Base-by-base conservation (phyloP, 2,113 vertebrate genomes). In the Climacteris rufus region DNA sequence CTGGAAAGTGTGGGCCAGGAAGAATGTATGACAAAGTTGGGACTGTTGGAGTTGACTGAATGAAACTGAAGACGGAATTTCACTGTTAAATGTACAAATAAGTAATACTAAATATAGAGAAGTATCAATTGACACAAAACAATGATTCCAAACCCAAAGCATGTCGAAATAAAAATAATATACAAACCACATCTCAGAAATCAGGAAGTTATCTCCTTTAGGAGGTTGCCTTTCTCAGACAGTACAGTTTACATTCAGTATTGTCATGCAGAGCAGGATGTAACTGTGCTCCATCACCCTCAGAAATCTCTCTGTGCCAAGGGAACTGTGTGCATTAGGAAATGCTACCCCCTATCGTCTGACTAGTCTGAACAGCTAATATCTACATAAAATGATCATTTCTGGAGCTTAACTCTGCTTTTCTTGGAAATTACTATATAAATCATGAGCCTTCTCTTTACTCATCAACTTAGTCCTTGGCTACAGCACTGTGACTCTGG, bases 341-440 rank as follows among this genome's bases (percentile, higher is more conserved):
- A 95, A 96, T 95, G 83, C 95, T 95, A 87, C 91, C 93, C 91
- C 49, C 95, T 96, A 77, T 71, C 35, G 91, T 96, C 70, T 77
- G 60, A 66, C 70, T 78, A 31, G 35, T 57, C 56, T 79, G 44
- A 95, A 71, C 39, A 79, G 39, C 60, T 89, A 18, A 31, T 4
- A 1, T 35, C 42, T 75, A 61, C 74, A 60, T 52, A 71, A 82
- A 87, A 71, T 0, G 0, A 56, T 42, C 1, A 21, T 45, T 92
- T 79, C 18, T 33, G 5, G 27, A 68, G 28, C 5, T 61, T 44
- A 76, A 72, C 9, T 52, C n/a, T 60, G 40, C 37, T 71, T 53
- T 71, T 76, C 18, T 68, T 59, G 27, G 50, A 47, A 66, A 85
- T 47, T 42, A 44, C 40, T 49, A 27, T 5, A 71, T 10, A 75